A percentile compares a stretch with the other conserved stretches of the same genome.
These are phyloP conservation scores for Tamandua tetradactyla DNA, from an alignment of 2,797 vertebrate species.

Conservation along the genomic window DNA sequence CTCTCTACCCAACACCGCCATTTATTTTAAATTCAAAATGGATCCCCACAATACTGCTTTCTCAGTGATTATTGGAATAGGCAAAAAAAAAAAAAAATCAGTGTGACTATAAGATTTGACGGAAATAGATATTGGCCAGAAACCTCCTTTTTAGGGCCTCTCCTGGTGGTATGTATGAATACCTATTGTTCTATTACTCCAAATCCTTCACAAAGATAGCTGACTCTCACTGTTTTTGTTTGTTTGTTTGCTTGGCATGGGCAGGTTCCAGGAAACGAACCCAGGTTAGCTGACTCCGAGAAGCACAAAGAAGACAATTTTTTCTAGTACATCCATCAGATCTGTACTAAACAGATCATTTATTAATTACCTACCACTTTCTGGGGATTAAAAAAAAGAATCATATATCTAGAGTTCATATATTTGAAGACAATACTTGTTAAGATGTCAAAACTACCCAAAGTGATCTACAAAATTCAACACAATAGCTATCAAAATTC, in stretches of 20 bases:
- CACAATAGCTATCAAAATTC: too few relatives aligned
- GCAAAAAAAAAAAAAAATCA: not conserved
- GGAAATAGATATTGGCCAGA: not conserved
- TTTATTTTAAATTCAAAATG: not conserved
- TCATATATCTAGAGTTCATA: too few relatives aligned
- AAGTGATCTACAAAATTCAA: too few relatives aligned
- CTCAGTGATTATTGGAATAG: not conserved
- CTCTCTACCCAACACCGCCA: not conserved
- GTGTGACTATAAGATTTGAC: not conserved
- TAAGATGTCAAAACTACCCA: too few relatives aligned
- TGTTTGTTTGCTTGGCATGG: too few relatives aligned
- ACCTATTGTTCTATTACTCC: not conserved
- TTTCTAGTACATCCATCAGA: not conserved
- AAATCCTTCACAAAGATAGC: not conserved
- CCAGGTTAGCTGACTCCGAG: not conserved
- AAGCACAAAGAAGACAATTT: not conserved
- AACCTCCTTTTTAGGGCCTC: not conserved
- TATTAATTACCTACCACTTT: not conserved
- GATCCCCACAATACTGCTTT: not conserved
- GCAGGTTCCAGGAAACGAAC: too few relatives aligned
- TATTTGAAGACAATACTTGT: too few relatives aligned
- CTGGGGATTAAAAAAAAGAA: not conserved
- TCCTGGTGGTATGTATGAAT: not conserved
- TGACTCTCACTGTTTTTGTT: too few relatives aligned
- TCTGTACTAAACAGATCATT: not conserved